These are phyloP conservation scores for Xenopus tropicalis DNA, from an alignment of 2,113 vertebrate species.

Conservation along the genomic window UCB_Xtro_10.0 CM004446.2:1498001-1498500, in stretches of 20 bases:
- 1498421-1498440: no score
- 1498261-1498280: slow-evolving; percentile 5
- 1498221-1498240: slow-evolving; percentile 15
- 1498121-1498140: no score
- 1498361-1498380: no score
- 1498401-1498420: no score
- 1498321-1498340: no score
- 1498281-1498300: slow-evolving; percentile 29
- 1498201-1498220: slow-evolving; percentile 20
- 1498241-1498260: slow-evolving; percentile 13
- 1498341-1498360: no score
- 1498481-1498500: no score
- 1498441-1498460: no score
- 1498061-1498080: slow-evolving; percentile 10
- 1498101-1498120: background rate
- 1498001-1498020: slow-evolving; percentile 19
- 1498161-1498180: no score
- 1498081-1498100: slow-evolving; percentile 7
- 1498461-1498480: no score
- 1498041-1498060: background rate
- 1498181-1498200: background rate
- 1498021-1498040: background rate
- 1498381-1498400: no score
- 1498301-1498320: background rate
- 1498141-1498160: no score